Conservation (phyloP, 2,888 invertebrate species). For the Pterostichus niger region DNA sequence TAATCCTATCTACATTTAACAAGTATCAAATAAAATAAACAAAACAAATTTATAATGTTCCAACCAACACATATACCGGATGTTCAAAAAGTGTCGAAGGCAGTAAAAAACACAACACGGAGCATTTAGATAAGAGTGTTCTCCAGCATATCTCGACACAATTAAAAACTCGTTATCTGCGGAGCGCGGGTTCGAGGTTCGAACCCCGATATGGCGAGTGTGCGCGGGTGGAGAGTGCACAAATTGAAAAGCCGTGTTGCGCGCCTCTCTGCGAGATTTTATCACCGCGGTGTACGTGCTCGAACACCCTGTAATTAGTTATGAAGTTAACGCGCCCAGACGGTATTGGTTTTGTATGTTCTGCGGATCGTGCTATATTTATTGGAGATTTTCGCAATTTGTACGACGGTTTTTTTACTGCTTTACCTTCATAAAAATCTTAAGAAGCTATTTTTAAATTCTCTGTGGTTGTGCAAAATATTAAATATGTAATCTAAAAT, state of each 20-base stretch:
- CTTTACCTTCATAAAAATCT: background rate
- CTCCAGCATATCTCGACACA: constrained; percentile 16
- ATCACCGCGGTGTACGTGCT: constrained; percentile 48
- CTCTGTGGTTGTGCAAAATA: too few species aligned
- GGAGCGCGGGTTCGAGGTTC: constrained; percentile 39
- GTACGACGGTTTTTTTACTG: background rate
- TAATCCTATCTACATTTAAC: background rate
- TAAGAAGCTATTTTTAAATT: too few species aligned
- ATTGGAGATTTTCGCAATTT: constrained; percentile 14
- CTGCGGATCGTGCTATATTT: background rate
- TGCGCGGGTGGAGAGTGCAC: constrained; percentile 59
- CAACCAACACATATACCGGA: constrained; percentile 18
- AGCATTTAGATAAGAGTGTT: constrained; percentile 54
- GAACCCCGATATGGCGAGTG: constrained; percentile 53
- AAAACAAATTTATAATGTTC: constrained; percentile 8
- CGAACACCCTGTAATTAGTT: constrained; percentile 61
- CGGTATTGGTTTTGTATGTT: constrained; percentile 45
- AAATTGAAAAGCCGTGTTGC: constrained; percentile 64
- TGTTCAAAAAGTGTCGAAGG: constrained; percentile 37
- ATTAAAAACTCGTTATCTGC: constrained; percentile 60
- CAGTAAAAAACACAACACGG: constrained; percentile 31
- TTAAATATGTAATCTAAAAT: too few species aligned
- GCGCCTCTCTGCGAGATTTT: constrained; percentile 54
- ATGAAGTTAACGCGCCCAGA: constrained; percentile 17
- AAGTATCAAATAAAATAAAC: constrained; percentile 12